Evolutionary conservation across 2,797 vertebrate genomes (phyloP).

Genomic region (Eulemur mongoz): DNA sequence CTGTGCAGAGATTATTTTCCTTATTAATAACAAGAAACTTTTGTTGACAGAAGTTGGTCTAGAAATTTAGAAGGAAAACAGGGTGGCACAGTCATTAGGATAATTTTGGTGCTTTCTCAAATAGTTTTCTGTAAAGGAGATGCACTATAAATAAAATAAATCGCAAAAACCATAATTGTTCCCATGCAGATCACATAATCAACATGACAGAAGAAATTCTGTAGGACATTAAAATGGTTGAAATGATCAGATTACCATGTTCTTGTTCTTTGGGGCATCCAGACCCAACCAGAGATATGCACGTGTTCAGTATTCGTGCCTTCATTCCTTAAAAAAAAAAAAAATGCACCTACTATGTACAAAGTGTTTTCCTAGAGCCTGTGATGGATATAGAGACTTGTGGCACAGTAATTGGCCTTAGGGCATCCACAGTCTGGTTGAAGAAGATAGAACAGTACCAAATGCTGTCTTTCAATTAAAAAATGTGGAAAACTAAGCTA

Average conservation of each 20-base stretch:
- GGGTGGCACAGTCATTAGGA: neutral
- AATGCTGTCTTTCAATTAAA: neutral
- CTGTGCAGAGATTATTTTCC: neutral
- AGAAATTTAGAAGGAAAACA: neutral
- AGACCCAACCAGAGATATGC: neutral
- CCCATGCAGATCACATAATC: neutral
- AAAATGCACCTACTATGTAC: neutral
- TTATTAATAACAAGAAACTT: neutral
- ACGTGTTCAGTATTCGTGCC: neutral
- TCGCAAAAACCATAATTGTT: neutral
- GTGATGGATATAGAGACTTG: neutral
- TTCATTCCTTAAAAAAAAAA: neutral
- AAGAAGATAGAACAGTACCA: neutral
- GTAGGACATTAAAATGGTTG: neutral
- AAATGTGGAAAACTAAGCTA: conserved; percentile 22
- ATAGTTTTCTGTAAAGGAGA: neutral
- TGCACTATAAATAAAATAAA: conserved; percentile 28
- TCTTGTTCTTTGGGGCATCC: neutral
- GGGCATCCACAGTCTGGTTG: neutral
- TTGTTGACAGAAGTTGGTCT: neutral
- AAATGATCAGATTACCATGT: neutral
- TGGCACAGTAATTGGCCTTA: neutral
- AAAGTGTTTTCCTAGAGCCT: neutral
- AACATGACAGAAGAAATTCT: neutral
- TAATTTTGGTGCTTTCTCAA: neutral